Conservation (phyloP, 2,888 invertebrate species). For the Epirrhoe tristata region DNA sequence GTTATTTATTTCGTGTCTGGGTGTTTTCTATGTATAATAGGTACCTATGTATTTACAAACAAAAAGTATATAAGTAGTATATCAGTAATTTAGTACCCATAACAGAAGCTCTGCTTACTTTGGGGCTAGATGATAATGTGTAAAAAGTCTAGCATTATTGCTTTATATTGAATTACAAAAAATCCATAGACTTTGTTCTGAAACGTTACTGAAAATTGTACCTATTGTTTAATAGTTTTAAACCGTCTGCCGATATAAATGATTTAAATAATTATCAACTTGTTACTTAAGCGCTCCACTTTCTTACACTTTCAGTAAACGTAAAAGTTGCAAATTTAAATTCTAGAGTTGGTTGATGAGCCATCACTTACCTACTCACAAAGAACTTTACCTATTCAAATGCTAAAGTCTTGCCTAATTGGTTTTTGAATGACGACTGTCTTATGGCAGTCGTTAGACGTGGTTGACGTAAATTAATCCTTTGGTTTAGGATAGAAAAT, state of each 20-base stretch:
- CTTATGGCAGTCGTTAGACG: slow-evolving; percentile 6
- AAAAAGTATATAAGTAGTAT: no score
- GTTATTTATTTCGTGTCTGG: no score
- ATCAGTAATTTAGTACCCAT: no score
- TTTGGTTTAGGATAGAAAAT: neutral
- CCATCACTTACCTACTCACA: slow-evolving; percentile 28
- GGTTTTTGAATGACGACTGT: slow-evolving; percentile 8
- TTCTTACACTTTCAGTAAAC: slow-evolving; percentile 19
- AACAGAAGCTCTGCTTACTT: no score
- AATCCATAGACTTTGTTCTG: neutral
- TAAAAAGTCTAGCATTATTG: no score
- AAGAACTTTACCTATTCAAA: slow-evolving; percentile 33
- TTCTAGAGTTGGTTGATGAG: slow-evolving; percentile 31
- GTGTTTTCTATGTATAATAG: no score
- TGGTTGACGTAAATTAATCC: slow-evolving; percentile 6
- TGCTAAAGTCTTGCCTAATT: slow-evolving; percentile 14
- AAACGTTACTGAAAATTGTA: slow-evolving; percentile 1
- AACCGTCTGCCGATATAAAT: slow-evolving; percentile 17
- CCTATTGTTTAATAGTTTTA: slow-evolving; percentile 10
- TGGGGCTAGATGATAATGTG: no score
- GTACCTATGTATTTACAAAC: no score
- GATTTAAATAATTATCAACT: slow-evolving; percentile 22
- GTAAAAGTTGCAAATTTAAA: slow-evolving; percentile 28
- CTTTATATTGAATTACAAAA: no score
- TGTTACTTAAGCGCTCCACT: slow-evolving; percentile 19